A percentile compares a stretch with the other conserved stretches of the same genome.
Evolutionary conservation across 2,888 invertebrate species (phyloP).

Genomic region (Leptinotarsa haldemani): DNA sequence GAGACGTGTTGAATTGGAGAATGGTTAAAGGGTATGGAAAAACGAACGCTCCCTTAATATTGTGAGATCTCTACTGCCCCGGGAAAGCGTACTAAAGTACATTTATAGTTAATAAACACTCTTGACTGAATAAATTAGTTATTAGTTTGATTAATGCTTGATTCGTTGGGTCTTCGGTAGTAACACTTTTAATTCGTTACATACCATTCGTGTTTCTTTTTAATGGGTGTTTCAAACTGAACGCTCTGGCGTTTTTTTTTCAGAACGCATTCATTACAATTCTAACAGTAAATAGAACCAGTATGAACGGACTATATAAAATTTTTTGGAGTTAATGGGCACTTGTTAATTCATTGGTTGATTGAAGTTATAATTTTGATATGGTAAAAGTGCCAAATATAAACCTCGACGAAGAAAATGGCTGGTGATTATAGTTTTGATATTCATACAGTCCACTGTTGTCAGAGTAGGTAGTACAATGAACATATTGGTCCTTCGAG

Average conservation of each 20-base stretch:
- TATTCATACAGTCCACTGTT: too few relatives aligned
- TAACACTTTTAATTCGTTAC: slow-evolving; percentile 22
- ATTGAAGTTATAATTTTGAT: too few relatives aligned
- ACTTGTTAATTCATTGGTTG: too few relatives aligned
- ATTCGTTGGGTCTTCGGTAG: slow-evolving; percentile 27
- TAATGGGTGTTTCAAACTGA: not conserved
- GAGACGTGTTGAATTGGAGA: slow-evolving; percentile 32
- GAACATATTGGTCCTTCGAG: too few relatives aligned
- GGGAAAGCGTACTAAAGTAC: slow-evolving; percentile 37
- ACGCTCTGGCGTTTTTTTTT: not conserved
- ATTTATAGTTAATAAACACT: slow-evolving; percentile 41
- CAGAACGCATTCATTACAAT: not conserved
- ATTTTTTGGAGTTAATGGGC: too few relatives aligned
- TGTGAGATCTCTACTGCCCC: slow-evolving; percentile 36
- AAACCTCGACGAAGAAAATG: too few relatives aligned
- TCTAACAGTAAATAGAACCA: too few relatives aligned
- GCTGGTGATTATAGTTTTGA: too few relatives aligned
- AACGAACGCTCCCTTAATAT: slow-evolving; percentile 40
- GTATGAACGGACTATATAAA: too few relatives aligned
- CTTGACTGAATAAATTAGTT: slow-evolving; percentile 37
- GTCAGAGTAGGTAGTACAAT: too few relatives aligned
- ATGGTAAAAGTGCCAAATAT: too few relatives aligned
- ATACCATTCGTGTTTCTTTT: slow-evolving; percentile 15
- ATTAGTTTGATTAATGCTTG: slow-evolving; percentile 42
- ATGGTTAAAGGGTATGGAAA: slow-evolving; percentile 34